Conservation (phyloP, 2,888 invertebrate genomes). For the Ormyrus nitidulus region DNA sequence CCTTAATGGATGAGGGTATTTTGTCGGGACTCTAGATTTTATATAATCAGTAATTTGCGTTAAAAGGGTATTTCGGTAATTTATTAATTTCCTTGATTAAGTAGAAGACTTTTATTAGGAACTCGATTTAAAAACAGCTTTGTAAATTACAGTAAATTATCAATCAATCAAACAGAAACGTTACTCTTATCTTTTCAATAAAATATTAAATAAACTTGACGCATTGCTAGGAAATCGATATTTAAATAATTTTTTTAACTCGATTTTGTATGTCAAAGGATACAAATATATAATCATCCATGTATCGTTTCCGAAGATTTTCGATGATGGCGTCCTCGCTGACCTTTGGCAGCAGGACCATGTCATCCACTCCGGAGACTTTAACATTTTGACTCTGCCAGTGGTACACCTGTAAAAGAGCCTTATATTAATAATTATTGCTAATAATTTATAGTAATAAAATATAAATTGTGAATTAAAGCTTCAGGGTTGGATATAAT, state of each 20-base stretch:
- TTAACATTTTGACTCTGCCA: constrained; percentile 85
- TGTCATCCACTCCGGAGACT: constrained; percentile 83
- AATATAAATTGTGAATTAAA: neutral
- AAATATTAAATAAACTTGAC: too few relatives aligned
- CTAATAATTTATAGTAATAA: neutral
- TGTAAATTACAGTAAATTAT: too few relatives aligned
- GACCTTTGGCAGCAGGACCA: constrained; percentile 82
- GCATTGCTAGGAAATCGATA: too few relatives aligned
- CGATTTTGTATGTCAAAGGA: constrained; percentile 68
- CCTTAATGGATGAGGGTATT: constrained; percentile 18
- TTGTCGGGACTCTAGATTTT: neutral
- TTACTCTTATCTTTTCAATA: too few relatives aligned
- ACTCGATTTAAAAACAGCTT: too few relatives aligned
- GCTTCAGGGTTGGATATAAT: too few relatives aligned
- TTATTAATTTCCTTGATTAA: constrained; percentile 7
- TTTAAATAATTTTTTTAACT: neutral
- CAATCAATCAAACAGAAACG: too few relatives aligned
- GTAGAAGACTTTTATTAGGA: neutral
- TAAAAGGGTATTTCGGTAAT: neutral
- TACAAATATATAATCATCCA: constrained; percentile 83
- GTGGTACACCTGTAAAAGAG: constrained; percentile 78
- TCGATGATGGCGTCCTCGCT: constrained; percentile 81
- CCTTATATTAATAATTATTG: neutral
- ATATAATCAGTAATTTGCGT: constrained; percentile 13
- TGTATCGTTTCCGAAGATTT: constrained; percentile 81